These are phyloP conservation scores for Sparus aurata DNA, from an alignment of 2,797 vertebrate genomes.

Conservation along the genomic window DNA sequence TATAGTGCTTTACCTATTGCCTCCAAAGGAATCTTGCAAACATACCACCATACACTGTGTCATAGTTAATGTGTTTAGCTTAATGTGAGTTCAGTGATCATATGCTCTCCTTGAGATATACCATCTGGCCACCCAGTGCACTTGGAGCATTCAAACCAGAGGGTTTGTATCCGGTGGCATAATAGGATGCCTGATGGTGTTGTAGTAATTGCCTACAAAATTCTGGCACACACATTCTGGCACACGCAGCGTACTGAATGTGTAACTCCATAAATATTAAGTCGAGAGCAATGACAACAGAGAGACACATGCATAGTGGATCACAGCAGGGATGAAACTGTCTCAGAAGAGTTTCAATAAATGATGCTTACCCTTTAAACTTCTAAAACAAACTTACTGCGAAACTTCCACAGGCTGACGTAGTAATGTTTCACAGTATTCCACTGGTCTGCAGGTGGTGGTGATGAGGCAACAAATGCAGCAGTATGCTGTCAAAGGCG, in stretches of 20 bases:
- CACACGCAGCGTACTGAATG: conserved; percentile 13
- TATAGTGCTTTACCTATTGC: background rate
- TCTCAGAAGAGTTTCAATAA: background rate
- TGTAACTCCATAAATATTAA: conserved; percentile 31
- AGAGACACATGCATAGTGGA: background rate
- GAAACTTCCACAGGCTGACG: background rate
- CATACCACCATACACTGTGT: conserved; percentile 17
- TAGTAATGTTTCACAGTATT: background rate
- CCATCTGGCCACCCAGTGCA: conserved; percentile 62
- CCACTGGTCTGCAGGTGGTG: background rate
- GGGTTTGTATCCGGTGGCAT: conserved; percentile 54
- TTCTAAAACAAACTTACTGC: background rate
- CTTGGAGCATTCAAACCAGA: conserved; percentile 40
- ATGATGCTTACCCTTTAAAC: background rate
- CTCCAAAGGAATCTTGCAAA: background rate
- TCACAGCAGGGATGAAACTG: background rate
- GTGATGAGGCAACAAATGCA: too few relatives aligned
- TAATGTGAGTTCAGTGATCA: conserved; percentile 50
- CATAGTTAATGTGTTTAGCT: conserved; percentile 30
- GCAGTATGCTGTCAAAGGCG: background rate
- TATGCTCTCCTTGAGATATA: conserved; percentile 52
- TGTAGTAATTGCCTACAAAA: conserved; percentile 54
- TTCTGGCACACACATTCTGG: conserved; percentile 43
- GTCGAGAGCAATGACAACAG: background rate
- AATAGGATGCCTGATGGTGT: conserved; percentile 55